Evolutionary conservation across 2,797 vertebrate genomes (phyloP), one percentile per base, ranked within the genome.

Genomic region (Chaunax sp.): DNA sequence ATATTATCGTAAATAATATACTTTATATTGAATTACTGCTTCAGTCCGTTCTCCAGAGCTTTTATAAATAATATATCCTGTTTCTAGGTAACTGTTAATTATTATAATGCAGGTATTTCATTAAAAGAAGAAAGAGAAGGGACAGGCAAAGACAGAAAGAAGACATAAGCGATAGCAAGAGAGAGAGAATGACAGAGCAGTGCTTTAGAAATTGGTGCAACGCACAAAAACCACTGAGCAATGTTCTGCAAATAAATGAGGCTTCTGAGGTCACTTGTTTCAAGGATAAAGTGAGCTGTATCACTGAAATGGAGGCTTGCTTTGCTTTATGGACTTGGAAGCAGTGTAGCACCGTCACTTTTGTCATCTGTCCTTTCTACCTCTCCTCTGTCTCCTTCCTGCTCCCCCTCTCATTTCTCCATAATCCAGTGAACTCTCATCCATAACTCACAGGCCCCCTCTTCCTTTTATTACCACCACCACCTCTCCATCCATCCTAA

Each of bases 1-100:
- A 5, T 38, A 57, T 57, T 19, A 56, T 26, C 12, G 19, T 60
- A 33, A 68, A 58, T 66, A 43, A 53, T 16, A 63, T 4, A 40
- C 50, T 58, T 40, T 19, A 54, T 33, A 46, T 47, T 63, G 50
- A 28, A 44, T 5, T 2, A 14, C 46, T 19, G 47, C 38, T 23
- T 61, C 46, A 50, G 49, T 60, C 16, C 14, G 10, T 12, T 30
- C 49, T 64, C 52, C 14, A 38, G 28, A 56, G 15, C 47, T 63
- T 52, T 73, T 64, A 71, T 26, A 83, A 64, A 80, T 74, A 25
- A 78, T 65, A 70, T 51, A 67, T 69, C 69, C 58, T 50, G 90
- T 92, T 91, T 87, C 90, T 87, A 87, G 86, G 91, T 83, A 86
- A 91, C 89, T 69, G 84, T 84, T 90, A 86, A 90, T 89, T 86